Conservation (phyloP, 2,888 invertebrate genomes). For the Pilophorus perplexus region DNA sequence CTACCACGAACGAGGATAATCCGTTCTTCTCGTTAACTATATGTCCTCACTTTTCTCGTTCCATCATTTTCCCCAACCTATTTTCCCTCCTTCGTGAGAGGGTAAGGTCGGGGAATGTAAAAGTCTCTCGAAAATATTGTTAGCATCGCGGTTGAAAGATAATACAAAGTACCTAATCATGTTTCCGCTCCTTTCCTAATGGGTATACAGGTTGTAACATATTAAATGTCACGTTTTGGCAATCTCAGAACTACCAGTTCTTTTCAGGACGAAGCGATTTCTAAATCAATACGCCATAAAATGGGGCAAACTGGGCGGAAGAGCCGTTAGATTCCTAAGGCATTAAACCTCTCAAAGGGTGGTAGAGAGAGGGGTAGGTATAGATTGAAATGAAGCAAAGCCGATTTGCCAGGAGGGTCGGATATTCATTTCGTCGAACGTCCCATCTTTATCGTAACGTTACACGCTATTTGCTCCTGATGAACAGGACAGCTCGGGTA, state of each 20-base stretch:
- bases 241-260: too few relatives aligned
- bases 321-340: conserved; percentile 23
- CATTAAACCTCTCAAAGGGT: conserved; percentile 16
- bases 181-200: too few relatives aligned
- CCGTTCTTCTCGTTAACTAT: not conserved
- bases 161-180: too few relatives aligned
- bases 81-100: too few relatives aligned
- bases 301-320: conserved; percentile 26
- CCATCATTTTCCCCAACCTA: too few relatives aligned
- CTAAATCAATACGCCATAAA: conserved; percentile 22
- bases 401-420: conserved; percentile 19
- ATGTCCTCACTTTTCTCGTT: conserved; percentile 10
- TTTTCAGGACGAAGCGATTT: too few relatives aligned
- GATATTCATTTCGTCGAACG: conserved; percentile 18
- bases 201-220: too few relatives aligned
- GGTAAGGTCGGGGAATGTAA: too few relatives aligned
- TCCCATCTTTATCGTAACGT: conserved; percentile 27
- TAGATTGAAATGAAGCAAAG: conserved; percentile 27
- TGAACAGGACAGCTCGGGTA: conserved; percentile 7
- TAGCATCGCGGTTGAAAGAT: too few relatives aligned
- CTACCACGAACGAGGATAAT: not conserved
- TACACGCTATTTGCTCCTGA: conserved; percentile 28
- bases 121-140: too few relatives aligned
- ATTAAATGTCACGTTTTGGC: too few relatives aligned
- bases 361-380: conserved; percentile 13